Conservation (phyloP, 2,888 invertebrate species). For the Dorcus hopei region DNA sequence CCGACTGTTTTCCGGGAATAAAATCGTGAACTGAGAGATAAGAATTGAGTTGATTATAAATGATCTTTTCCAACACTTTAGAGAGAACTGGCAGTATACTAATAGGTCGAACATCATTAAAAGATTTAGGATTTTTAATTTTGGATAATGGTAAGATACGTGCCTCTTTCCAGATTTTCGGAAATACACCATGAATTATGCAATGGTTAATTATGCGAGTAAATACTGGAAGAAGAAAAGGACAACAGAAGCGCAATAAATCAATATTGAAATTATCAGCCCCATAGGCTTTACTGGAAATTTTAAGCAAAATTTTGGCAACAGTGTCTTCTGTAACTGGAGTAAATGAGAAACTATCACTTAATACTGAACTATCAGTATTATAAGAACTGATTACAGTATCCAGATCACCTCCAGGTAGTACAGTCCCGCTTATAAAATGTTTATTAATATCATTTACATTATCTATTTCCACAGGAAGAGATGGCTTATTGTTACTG, state of each 20-base stretch:
- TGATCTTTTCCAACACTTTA: neutral
- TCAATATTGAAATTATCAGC: too few relatives aligned
- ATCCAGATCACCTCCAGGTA: too few relatives aligned
- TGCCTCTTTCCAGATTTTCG: neutral
- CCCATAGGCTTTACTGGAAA: too few relatives aligned
- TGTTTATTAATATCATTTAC: too few relatives aligned
- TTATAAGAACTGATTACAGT: too few relatives aligned
- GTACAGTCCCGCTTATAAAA: too few relatives aligned
- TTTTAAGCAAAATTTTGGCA: too few relatives aligned
- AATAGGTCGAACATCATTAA: neutral
- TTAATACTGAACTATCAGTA: too few relatives aligned
- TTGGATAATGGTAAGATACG: neutral
- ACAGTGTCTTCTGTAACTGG: too few relatives aligned
- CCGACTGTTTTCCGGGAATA: neutral
- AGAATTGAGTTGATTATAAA: neutral
- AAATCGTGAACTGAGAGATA: neutral
- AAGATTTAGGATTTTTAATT: neutral
- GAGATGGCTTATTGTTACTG: too few relatives aligned
- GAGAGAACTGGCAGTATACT: constrained; percentile 1
- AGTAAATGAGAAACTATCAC: too few relatives aligned
- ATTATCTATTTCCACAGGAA: too few relatives aligned
- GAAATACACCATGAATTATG: neutral
- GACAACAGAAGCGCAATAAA: neutral
- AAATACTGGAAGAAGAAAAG: neutral
- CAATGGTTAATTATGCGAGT: constrained; percentile 1